Conservation (phyloP, 2,113 vertebrate species). For the Morone saxatilis region DNA sequence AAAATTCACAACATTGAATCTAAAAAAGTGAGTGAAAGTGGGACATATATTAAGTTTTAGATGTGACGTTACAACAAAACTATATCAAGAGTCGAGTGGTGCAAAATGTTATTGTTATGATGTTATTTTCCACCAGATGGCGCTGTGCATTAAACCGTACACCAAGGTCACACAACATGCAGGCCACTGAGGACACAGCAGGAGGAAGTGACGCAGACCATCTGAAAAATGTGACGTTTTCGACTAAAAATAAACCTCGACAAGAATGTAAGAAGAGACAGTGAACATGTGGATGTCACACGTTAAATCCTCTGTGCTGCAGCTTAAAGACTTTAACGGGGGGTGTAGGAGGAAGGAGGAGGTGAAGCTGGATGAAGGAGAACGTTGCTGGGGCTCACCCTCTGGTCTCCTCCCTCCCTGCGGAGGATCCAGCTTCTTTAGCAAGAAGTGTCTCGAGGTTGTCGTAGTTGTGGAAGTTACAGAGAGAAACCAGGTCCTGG, state of each 20-base stretch:
- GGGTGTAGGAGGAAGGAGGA: background rate
- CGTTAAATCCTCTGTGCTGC: too few species aligned
- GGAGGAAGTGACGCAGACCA: conserved; percentile 3
- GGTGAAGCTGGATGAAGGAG: background rate
- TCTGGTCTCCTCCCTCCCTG: conserved; percentile 96
- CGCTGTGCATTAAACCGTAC: background rate
- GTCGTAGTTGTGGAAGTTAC: conserved; percentile 99
- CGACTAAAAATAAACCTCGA: background rate
- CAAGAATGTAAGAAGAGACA: too few species aligned
- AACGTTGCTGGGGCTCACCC: conserved; percentile 87
- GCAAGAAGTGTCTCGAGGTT: conserved; percentile 99
- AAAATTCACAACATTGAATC: too few species aligned
- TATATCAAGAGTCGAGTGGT: too few species aligned
- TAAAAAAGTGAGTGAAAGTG: too few species aligned
- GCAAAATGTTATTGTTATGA: too few species aligned
- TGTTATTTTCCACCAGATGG: conserved; percentile 26
- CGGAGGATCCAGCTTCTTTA: conserved; percentile 99
- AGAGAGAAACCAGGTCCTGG: conserved; percentile 96
- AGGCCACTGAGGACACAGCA: background rate
- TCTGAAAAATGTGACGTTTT: background rate
- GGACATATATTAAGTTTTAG: too few species aligned
- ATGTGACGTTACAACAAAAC: too few species aligned
- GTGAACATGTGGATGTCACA: background rate
- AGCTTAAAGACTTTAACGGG: background rate
- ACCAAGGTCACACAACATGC: background rate